Percentiles rank a stretch among this genome's conserved stretches.
These are phyloP conservation scores for Xerus rutilus DNA, from an alignment of 2,797 vertebrate genomes.

Conservation along the genomic window DNA sequence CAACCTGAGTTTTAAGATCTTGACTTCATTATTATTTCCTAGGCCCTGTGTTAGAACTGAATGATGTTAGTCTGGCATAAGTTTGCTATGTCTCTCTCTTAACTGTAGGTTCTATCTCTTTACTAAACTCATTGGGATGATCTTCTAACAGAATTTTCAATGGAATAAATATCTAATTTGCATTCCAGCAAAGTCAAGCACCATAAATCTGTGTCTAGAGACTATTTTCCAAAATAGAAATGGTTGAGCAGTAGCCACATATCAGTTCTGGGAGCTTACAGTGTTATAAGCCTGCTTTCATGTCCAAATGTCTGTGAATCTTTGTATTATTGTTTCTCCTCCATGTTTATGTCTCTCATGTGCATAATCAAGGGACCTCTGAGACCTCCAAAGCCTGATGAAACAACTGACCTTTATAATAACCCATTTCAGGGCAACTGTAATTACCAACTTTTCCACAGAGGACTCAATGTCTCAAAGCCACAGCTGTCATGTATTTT, in stretches of 20 bases:
- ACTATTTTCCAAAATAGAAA: neutral
- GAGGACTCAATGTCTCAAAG: neutral
- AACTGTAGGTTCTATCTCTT: too few species aligned
- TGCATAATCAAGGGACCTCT: neutral
- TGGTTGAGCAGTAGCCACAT: neutral
- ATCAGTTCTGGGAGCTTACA: neutral
- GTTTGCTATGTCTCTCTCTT: too few species aligned
- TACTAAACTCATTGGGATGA: too few species aligned
- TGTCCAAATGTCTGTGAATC: neutral
- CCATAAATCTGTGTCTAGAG: neutral
- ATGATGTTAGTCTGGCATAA: too few species aligned
- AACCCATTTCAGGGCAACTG: neutral
- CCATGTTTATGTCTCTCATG: neutral
- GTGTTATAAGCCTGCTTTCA: neutral
- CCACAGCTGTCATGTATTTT: neutral
- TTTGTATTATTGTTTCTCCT: neutral
- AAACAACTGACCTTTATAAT: neutral
- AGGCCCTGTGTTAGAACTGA: too few species aligned
- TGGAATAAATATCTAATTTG: too few species aligned
- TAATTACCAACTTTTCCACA: neutral
- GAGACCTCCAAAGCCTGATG: neutral
- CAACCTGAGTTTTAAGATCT: too few species aligned
- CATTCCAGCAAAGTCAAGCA: too few species aligned
- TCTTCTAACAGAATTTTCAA: too few species aligned
- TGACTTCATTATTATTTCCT: too few species aligned